Base-by-base conservation (phyloP, 2,113 vertebrate species). In the Pteruthius melanotis region DNA sequence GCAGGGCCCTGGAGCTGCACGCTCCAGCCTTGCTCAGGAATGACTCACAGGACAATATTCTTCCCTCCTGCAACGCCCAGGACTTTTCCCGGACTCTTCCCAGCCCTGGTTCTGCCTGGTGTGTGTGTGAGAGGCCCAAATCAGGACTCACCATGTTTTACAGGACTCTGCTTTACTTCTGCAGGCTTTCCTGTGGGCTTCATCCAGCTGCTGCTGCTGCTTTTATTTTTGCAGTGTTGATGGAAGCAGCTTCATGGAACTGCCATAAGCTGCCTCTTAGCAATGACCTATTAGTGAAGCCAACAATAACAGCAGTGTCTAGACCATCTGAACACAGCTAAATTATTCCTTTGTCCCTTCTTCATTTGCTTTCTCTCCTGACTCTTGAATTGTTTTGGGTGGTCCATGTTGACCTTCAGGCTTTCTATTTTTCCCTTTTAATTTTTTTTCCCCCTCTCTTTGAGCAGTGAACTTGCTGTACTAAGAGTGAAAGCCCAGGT, bases 241-340 rank as follows among this genome's bases (percentile, higher is more conserved):
- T 96, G 89, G 96, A 92, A 97, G 87, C 77, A 85, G 60, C 88
- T 95, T 91, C 87, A 89, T 91, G 95, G 94, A 95, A 95, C 94
- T 85, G 42, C 66, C 13, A 8, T 91, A 57, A 82, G 42, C 94
- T 89, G 94, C 94, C 93, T 94, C 95, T 92, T 94, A 94, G 92
- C 93, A 95, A 97, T 97, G 93, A 97, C 91, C 91, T 94, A 66
- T 95, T 83, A 72, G 87, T 23, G 50, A 83, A 91, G 97, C 96
- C 97, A 97, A 97, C 93, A 97, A 97, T 72, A 97, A 97, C 96
- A 97, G 83, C 39, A 31, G 94, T 89, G 96, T 97, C 97, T 97
- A 97, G 97, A 97, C 97, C 91, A 92, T 96, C 95, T 76, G 87
- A 97, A 52, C 40, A 20, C 83, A 93, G 87, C 94, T 94, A 96